Evolutionary conservation across 92 coral and sea anemone species (phyloP), one percentile per base, ranked within the genome.

Genomic region (Zoanthus sociatus): DNA sequence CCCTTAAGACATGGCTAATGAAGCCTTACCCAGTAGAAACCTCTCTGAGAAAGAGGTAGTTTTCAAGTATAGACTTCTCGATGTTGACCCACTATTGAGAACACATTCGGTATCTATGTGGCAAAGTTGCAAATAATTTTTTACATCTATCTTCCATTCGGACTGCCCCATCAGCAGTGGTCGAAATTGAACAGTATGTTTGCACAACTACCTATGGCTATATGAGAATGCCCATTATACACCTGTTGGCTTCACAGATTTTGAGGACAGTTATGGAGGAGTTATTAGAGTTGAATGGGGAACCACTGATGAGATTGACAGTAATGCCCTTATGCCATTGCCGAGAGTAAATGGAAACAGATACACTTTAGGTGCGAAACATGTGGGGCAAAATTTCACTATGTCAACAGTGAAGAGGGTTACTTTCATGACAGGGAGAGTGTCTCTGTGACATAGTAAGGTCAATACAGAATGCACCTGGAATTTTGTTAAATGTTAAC

Each of bases 271-370:
- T 63, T 82, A 77, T 66, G 91, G 91, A n/a, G 10, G n/a, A 76
- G 63, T 87, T 55, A 83, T 26, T 54, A 83, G 71, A 76, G 93
- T 90, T 76, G 93, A 91, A 83, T 83, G 93, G 91, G 18, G 91
- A 83, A 82, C 63, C 64, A 89, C 86, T 89, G 89, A 81, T 48
- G 69, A 84, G 69, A 77, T 15, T 13, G 84, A 64, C 42, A 54
- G 17, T 44, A 77, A 88, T 3, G 89, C 78, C 75, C 63, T 83
- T 61, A 64, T 21, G 67, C 78, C 68, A 26, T 78, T 89, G 76
- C 79, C 58, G 45, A 83, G 79, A 55, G 84, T 78, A n/a, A 53
- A 78, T 69, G 88, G 92, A 89, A 71, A 71, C 53, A 63, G 79
- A 84, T 69, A 56, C 61, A 84, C 70, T 20, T 54, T 21, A 76